A percentile compares a stretch with the other conserved stretches of the same genome.
Conservation (phyloP, 64 coral and sea anemone species). For the Montipora cactus region DNA sequence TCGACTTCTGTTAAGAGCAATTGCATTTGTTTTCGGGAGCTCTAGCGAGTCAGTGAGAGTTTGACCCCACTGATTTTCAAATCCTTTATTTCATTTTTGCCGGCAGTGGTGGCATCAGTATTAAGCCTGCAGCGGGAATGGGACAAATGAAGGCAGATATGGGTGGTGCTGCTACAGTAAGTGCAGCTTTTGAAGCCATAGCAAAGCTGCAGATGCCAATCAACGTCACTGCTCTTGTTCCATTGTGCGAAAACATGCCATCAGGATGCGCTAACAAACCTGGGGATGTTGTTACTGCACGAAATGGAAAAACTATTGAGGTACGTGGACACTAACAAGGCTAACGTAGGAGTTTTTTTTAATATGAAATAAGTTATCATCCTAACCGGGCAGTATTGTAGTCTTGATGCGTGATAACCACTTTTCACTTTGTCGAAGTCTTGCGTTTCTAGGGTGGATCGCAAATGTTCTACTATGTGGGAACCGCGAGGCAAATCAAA, state of each 20-base stretch:
- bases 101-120: slow-evolving; percentile 91
- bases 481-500: too few relatives aligned
- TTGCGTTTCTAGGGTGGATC: too few relatives aligned
- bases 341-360: neutral
- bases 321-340: slow-evolving; percentile 21
- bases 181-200: slow-evolving; percentile 89
- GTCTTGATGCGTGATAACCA: neutral
- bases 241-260: slow-evolving; percentile 97
- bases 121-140: slow-evolving; percentile 90
- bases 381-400: neutral
- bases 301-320: slow-evolving; percentile 99
- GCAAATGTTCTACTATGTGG: too few relatives aligned
- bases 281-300: slow-evolving; percentile 94
- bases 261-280: slow-evolving; percentile 93
- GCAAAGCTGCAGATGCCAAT: slow-evolving; percentile 84
- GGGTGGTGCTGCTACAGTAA: slow-evolving; percentile 94
- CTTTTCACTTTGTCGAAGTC: too few relatives aligned
- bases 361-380: neutral
- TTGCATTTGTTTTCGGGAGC: too few relatives aligned
- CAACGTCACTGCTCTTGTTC: slow-evolving; percentile 87
- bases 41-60: too few relatives aligned
- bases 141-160: slow-evolving; percentile 94
- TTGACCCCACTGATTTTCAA: neutral
- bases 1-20: too few relatives aligned
- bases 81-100: neutral